Percentiles rank a stretch among this genome's conserved stretches.
Evolutionary conservation across 1,140 invertebrate genomes (phyloP).

Genomic region (Luehdorfia chinensis): DNA sequence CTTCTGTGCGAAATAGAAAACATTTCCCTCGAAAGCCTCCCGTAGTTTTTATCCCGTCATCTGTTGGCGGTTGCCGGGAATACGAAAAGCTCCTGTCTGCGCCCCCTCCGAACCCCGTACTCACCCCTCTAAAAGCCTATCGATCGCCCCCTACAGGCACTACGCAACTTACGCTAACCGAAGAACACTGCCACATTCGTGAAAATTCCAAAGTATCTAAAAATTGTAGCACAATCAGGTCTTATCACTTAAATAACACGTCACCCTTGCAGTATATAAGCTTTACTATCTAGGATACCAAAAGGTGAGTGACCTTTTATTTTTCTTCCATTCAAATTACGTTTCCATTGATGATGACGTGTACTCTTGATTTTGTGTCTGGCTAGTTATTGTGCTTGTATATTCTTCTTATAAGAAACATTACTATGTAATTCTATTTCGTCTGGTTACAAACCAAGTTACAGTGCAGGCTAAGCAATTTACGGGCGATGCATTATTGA

Average conservation of each 20-base stretch:
- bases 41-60: slow-evolving; percentile 39
- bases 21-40: slow-evolving; percentile 35
- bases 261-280: slow-evolving; percentile 10
- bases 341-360: slow-evolving; percentile 45
- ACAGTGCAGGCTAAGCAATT: too few relatives aligned
- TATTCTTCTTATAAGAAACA: too few relatives aligned
- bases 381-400: slow-evolving; percentile 14
- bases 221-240: slow-evolving; percentile 30
- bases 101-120: slow-evolving; percentile 22
- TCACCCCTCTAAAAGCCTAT: slow-evolving; percentile 47
- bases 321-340: slow-evolving; percentile 28
- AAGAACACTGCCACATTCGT: slow-evolving; percentile 52
- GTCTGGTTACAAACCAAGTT: too few relatives aligned
- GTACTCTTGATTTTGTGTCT: slow-evolving; percentile 26
- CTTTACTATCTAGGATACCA: slow-evolving; percentile 7
- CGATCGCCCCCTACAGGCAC: slow-evolving; percentile 48
- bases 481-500: slow-evolving; percentile 6
- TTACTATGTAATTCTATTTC: too few relatives aligned
- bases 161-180: slow-evolving; percentile 61
- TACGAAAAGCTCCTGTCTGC: slow-evolving; percentile 22
- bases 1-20: slow-evolving; percentile 33
- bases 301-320: slow-evolving; percentile 41
- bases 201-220: slow-evolving; percentile 32
- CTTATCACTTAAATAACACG: slow-evolving; percentile 29
- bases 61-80: slow-evolving; percentile 45